Conservation (phyloP, 2,888 invertebrate species). For the Drosophila differens region DNA sequence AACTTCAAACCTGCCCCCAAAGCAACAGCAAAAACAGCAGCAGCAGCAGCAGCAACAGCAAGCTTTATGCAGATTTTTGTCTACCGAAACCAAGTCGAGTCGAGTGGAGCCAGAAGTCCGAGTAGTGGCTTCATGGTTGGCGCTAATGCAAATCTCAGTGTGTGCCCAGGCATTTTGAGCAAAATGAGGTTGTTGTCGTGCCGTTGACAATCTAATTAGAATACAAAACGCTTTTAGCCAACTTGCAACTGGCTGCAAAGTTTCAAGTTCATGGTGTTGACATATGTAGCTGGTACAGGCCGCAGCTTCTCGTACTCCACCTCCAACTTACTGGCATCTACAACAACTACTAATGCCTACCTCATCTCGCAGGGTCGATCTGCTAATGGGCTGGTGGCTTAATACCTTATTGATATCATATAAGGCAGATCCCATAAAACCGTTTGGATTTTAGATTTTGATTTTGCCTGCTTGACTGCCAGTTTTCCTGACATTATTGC, state of each 20-base stretch:
- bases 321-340: not conserved
- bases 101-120: conserved; percentile 15
- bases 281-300: conserved; percentile 67
- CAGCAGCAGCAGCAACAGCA: conserved; percentile 13
- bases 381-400: conserved; percentile 45
- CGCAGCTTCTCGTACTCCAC: conserved; percentile 9
- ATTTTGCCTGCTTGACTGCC: conserved; percentile 33
- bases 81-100: conserved; percentile 37
- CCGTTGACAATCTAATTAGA: conserved; percentile 85
- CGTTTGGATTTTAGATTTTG: conserved; percentile 29
- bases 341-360: conserved; percentile 4
- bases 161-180: conserved; percentile 69
- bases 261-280: conserved; percentile 81
- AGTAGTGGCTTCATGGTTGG: conserved; percentile 60
- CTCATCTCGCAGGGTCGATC: conserved; percentile 22
- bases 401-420: conserved; percentile 56
- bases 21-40: not conserved
- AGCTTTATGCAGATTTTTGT: conserved; percentile 78
- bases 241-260: conserved; percentile 41
- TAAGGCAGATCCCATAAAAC: conserved; percentile 48
- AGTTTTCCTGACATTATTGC: conserved; percentile 50
- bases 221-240: conserved; percentile 81
- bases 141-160: conserved; percentile 79
- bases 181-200: conserved; percentile 84
- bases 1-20: conserved; percentile 77